These are phyloP conservation scores for Melopsittacus undulatus DNA, from an alignment of 2,797 vertebrate genomes.

Conservation along the genomic window DNA sequence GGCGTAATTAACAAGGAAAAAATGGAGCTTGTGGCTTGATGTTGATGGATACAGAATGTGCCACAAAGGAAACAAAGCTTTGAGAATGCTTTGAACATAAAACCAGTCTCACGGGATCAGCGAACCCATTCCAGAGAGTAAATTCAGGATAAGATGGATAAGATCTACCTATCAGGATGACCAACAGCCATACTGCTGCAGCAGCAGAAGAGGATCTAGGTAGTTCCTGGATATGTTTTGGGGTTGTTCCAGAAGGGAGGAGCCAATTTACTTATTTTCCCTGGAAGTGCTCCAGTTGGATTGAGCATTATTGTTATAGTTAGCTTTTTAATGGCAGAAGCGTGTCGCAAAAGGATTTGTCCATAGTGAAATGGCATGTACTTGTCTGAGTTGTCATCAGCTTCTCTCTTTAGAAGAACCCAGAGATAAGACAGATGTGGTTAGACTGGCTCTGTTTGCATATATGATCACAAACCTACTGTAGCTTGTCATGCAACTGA, in stretches of 20 bases:
- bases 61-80: conserved; percentile 58
- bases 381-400: background rate
- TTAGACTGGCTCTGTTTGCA: background rate
- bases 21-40: conserved; percentile 60
- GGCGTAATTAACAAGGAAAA: conserved; percentile 51
- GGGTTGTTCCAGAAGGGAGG: background rate
- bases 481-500: background rate
- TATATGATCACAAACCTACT: background rate
- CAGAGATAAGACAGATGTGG: background rate
- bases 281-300: background rate
- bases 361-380: background rate
- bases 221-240: background rate
- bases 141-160: background rate
- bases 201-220: background rate
- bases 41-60: conserved; percentile 68
- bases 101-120: conserved; percentile 49
- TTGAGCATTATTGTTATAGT: background rate
- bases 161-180: background rate
- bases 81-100: conserved; percentile 66
- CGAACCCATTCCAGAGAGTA: background rate
- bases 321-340: background rate
- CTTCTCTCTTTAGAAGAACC: background rate
- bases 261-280: background rate
- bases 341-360: background rate
- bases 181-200: background rate